Percentiles rank a stretch among this genome's conserved stretches.
These are phyloP conservation scores for Agrochola circellaris DNA, from an alignment of 2,888 invertebrate species.

Conservation along the genomic window DNA sequence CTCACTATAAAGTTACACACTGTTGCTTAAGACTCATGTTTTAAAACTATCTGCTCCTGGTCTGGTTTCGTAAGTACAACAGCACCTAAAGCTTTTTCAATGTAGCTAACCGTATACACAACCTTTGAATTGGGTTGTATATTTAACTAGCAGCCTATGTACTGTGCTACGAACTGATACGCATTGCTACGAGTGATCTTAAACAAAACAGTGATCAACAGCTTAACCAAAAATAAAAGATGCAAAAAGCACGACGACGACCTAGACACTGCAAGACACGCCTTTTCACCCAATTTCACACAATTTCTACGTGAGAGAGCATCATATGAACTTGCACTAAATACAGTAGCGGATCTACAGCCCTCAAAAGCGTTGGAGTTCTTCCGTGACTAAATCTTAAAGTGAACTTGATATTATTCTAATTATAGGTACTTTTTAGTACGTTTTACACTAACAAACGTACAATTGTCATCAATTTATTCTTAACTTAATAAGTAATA, in stretches of 20 bases:
- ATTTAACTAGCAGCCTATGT: background rate
- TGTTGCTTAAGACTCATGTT: slow-evolving; percentile 22
- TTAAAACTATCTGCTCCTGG: slow-evolving; percentile 20
- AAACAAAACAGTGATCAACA: background rate
- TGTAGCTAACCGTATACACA: background rate
- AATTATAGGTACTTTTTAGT: no score
- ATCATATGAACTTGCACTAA: background rate
- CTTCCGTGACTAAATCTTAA: no score
- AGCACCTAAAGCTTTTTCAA: background rate
- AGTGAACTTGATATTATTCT: no score
- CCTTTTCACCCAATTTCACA: no score
- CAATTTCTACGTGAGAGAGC: no score
- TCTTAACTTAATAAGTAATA: no score
- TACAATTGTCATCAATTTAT: no score
- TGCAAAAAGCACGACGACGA: background rate
- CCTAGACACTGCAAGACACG: background rate
- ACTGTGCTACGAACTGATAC: background rate
- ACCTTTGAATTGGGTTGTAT: background rate
- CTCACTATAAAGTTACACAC: slow-evolving; percentile 32
- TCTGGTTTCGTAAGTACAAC: background rate
- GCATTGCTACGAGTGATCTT: background rate
- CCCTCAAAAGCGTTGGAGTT: no score
- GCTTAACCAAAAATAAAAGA: background rate
- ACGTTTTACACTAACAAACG: no score
- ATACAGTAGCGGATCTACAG: background rate